These are phyloP conservation scores for Portevinia maculata DNA, from an alignment of 2,888 invertebrate species.

Conservation along the genomic window DNA sequence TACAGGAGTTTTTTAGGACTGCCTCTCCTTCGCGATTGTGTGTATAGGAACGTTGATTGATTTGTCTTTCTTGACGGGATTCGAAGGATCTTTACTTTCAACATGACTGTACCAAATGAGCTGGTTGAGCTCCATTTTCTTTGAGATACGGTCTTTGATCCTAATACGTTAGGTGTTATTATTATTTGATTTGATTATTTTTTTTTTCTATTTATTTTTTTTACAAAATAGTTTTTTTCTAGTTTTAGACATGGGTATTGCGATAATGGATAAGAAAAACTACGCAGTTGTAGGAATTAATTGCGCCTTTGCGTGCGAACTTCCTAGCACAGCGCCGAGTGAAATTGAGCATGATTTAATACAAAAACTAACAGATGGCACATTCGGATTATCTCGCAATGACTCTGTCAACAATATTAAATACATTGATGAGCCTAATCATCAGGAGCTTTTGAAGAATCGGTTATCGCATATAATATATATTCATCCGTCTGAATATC, in stretches of 20 bases:
- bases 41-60: too few species aligned
- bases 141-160: too few species aligned
- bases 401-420: constrained; percentile 73
- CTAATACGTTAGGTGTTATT: too few species aligned
- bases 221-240: too few species aligned
- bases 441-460: constrained; percentile 11
- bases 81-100: too few species aligned
- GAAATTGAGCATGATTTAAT: constrained; percentile 80
- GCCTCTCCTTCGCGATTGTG: too few species aligned
- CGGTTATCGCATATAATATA: constrained; percentile 44
- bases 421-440: constrained; percentile 68
- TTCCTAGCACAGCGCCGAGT: constrained; percentile 86
- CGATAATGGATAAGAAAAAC: constrained; percentile 82
- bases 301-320: constrained; percentile 90
- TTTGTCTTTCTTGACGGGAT: too few species aligned
- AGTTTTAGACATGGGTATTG: constrained; percentile 82
- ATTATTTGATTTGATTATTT: too few species aligned
- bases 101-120: too few species aligned
- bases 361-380: constrained; percentile 79
- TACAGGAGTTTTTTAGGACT: too few species aligned
- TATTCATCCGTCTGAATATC: constrained; percentile 54
- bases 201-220: too few species aligned
- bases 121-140: too few species aligned
- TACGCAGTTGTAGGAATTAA: constrained; percentile 87
- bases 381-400: constrained; percentile 78